Evolutionary conservation across 2,797 vertebrate genomes (phyloP).

Genomic region (Melanotaenia pygmaea): DNA sequence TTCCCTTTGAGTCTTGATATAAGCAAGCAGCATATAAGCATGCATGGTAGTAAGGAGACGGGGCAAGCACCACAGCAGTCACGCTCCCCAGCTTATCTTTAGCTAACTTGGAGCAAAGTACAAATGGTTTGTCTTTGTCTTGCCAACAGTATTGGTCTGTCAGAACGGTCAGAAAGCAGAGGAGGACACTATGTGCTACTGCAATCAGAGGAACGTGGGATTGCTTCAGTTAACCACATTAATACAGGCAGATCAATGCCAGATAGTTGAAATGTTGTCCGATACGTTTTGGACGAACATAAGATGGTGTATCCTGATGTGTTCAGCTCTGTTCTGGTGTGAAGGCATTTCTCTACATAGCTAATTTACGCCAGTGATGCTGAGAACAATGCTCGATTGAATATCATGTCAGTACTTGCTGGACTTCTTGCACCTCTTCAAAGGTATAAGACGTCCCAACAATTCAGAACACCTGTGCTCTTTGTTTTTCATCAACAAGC

Average conservation of each 20-base stretch:
- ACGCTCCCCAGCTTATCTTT: constrained; percentile 2
- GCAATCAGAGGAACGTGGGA: constrained; percentile 50
- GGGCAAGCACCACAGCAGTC: not conserved
- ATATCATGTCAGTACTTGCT: not conserved
- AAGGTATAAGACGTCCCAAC: not conserved
- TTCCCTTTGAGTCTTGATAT: not conserved
- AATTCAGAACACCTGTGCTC: too few species aligned
- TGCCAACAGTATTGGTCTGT: constrained; percentile 9
- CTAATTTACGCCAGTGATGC: not conserved
- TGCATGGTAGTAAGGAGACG: constrained; percentile 7
- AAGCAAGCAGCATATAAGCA: not conserved
- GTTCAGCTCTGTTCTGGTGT: not conserved
- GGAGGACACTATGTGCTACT: constrained; percentile 58
- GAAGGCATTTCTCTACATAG: not conserved
- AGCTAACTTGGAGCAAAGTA: constrained; percentile 42
- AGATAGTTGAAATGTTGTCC: not conserved
- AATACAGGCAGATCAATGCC: constrained; percentile 11
- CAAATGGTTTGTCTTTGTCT: constrained; percentile 12
- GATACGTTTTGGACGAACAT: too few species aligned
- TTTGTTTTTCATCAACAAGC: too few species aligned
- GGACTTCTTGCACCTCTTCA: not conserved
- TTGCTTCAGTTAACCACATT: constrained; percentile 20
- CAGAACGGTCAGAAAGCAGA: constrained; percentile 19
- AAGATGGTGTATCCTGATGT: too few species aligned
- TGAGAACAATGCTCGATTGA: not conserved